A percentile compares a stretch with the other conserved stretches of the same genome.
phyloP scores from a whole-genome alignment of 2,113 vertebrate genomes.

The Saccopteryx bilineata region DNA sequence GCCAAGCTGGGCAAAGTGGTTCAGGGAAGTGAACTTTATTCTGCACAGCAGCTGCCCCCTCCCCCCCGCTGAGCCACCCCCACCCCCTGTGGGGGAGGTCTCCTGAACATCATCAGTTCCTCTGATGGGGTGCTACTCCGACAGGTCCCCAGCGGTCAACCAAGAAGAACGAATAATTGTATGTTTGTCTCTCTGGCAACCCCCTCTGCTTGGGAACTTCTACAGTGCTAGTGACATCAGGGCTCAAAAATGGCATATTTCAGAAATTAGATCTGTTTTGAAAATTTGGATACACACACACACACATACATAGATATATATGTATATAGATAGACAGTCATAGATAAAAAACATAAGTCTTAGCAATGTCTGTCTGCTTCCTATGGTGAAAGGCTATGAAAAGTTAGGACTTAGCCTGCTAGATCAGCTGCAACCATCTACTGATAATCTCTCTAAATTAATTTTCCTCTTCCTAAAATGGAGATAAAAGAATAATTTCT shows the following conservation, averaged over 20 bases:
- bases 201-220: background rate
- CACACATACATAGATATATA: background rate
- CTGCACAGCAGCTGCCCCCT: background rate
- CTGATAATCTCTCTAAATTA: background rate
- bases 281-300: background rate
- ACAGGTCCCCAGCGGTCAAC: background rate
- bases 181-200: background rate
- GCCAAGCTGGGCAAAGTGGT: background rate
- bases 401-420: background rate
- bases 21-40: background rate
- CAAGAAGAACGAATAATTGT: background rate
- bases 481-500: background rate
- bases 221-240: background rate
- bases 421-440: background rate
- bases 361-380: background rate
- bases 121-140: background rate
- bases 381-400: background rate
- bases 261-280: background rate
- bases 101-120: background rate
- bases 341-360: background rate
- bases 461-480: constrained; percentile 13
- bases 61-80: too few species aligned
- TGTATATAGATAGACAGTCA: background rate
- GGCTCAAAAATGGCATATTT: background rate
- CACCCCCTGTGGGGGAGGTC: background rate